phyloP scores from a whole-genome alignment of 2,888 invertebrate species.

The Apotomis turbidana region DNA sequence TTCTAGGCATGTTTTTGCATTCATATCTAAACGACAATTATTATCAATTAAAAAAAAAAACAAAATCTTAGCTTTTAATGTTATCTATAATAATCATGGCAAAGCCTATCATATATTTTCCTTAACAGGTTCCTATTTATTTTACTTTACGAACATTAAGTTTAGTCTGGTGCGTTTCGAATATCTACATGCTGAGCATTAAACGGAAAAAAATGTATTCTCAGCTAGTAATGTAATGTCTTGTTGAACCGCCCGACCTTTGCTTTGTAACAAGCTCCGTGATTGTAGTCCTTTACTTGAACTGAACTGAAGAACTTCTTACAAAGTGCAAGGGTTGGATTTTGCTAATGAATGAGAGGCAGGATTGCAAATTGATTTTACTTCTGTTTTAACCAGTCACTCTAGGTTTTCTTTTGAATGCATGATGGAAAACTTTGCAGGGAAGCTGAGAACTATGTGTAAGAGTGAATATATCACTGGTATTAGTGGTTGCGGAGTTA shows the following conservation, averaged over 20 bases:
- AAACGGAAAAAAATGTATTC: slow-evolving; percentile 79
- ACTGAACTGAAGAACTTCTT: slow-evolving; percentile 64
- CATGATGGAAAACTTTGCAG: slow-evolving; percentile 82
- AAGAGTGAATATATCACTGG: slow-evolving; percentile 79
- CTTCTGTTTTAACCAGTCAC: slow-evolving; percentile 68
- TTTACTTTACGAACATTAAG: slow-evolving; percentile 54
- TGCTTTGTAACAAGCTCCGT: slow-evolving; percentile 78
- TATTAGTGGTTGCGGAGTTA: slow-evolving; percentile 78
- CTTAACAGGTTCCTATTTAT: slow-evolving; percentile 61
- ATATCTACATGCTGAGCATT: slow-evolving; percentile 81
- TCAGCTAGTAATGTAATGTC: slow-evolving; percentile 75
- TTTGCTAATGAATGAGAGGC: slow-evolving; percentile 62
- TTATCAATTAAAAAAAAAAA: slow-evolving; percentile 70
- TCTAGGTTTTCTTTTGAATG: slow-evolving; percentile 77
- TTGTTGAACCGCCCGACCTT: slow-evolving; percentile 81
- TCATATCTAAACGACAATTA: slow-evolving; percentile 67
- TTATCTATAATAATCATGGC: slow-evolving; percentile 65
- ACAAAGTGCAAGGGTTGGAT: slow-evolving; percentile 78
- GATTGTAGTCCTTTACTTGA: slow-evolving; percentile 62
- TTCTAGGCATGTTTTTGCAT: slow-evolving; percentile 79
- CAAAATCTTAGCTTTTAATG: slow-evolving; percentile 78
- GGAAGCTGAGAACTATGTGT: slow-evolving; percentile 82
- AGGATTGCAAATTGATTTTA: slow-evolving; percentile 68
- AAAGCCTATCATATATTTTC: slow-evolving; percentile 63
- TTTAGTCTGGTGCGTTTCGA: slow-evolving; percentile 71